A percentile compares a stretch with the other conserved stretches of the same genome.
These are phyloP conservation scores for Notolepis coatsorum DNA, from an alignment of 2,797 vertebrate genomes.

Conservation along the genomic window DNA sequence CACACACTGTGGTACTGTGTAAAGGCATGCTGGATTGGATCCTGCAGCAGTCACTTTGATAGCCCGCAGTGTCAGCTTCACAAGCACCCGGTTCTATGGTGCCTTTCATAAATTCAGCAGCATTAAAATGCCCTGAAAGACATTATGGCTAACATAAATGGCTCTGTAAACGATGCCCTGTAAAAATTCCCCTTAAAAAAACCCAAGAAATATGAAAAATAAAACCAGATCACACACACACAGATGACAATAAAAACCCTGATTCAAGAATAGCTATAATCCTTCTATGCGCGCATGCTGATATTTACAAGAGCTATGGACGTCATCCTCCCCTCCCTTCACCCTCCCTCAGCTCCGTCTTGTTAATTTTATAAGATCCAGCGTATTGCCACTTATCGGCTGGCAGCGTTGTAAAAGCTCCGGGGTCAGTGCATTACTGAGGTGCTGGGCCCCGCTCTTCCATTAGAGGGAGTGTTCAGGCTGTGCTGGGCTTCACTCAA, in stretches of 20 bases:
- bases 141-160: constrained; percentile 70
- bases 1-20: constrained; percentile 22
- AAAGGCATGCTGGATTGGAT: constrained; percentile 44
- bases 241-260: constrained; percentile 55
- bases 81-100: constrained; percentile 37
- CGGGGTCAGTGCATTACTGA: constrained; percentile 80
- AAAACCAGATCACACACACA: constrained; percentile 42
- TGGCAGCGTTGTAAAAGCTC: constrained; percentile 77
- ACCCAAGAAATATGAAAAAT: constrained; percentile 45
- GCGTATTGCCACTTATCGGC: constrained; percentile 78
- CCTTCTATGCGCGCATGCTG: constrained; percentile 50
- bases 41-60: constrained; percentile 52
- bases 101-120: constrained; percentile 70
- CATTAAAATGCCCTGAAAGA: constrained; percentile 70
- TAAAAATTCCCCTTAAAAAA: constrained; percentile 55
- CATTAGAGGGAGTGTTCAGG: constrained; percentile 81
- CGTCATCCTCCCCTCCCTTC: constrained; percentile 35
- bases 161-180: constrained; percentile 63
- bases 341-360: constrained; percentile 61
- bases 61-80: constrained; percentile 41
- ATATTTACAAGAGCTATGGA: constrained; percentile 69
- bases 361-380: constrained; percentile 83
- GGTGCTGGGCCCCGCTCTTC: constrained; percentile 75
- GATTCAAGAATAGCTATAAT: constrained; percentile 30
- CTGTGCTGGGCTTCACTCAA: constrained; percentile 75